These are phyloP conservation scores for Pterocles burchelli DNA, from an alignment of 2,113 vertebrate species.

Conservation along the genomic window DNA sequence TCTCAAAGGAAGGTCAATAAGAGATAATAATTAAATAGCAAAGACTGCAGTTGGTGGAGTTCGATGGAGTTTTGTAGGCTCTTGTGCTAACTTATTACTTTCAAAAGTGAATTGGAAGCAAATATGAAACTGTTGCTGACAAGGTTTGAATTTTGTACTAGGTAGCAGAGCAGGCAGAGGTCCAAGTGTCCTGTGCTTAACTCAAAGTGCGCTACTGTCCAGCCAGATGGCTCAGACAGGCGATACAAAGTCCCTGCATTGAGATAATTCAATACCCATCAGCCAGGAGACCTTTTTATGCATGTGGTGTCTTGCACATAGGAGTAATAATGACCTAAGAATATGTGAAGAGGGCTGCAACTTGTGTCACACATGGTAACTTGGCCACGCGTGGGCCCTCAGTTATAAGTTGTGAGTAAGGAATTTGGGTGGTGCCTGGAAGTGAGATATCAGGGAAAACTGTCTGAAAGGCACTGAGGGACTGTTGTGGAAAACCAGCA, in stretches of 20 bases:
- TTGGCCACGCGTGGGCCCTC: accelerated
- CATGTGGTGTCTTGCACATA: accelerated
- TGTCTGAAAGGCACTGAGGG: background rate
- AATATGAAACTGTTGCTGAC: background rate
- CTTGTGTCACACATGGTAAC: background rate
- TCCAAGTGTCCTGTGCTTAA: background rate
- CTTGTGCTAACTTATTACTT: background rate
- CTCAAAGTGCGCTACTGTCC: background rate
- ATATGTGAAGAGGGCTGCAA: background rate
- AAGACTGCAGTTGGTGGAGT: background rate
- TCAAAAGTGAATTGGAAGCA: background rate
- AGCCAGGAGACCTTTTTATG: background rate
- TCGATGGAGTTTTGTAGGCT: background rate
- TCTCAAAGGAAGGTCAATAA: background rate
- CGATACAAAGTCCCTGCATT: background rate
- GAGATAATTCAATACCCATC: background rate
- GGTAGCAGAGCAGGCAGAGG: background rate
- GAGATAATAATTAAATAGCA: background rate
- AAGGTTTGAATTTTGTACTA: background rate
- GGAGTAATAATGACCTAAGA: background rate
- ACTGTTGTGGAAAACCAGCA: background rate
- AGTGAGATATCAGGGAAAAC: background rate
- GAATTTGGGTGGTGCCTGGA: background rate
- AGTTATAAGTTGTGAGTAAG: background rate
- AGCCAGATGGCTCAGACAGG: background rate